A percentile compares a stretch with the other conserved stretches of the same genome.
These are phyloP conservation scores for Drosophila greeni DNA, from an alignment of 2,888 invertebrate genomes.

Conservation along the genomic window DNA sequence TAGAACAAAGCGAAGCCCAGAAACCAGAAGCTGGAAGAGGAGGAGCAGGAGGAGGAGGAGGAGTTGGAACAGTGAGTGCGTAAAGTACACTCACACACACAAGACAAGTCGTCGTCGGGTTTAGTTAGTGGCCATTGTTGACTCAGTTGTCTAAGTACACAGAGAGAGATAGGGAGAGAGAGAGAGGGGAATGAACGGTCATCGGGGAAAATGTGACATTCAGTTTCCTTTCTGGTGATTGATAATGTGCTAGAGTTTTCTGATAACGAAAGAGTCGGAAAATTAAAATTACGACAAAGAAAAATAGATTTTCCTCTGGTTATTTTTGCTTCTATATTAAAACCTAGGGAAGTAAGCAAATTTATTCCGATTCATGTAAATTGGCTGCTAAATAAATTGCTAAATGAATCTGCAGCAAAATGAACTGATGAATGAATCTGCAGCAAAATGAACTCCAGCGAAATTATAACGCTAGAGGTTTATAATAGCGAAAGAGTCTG, in stretches of 20 bases:
- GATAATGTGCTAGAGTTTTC: background rate
- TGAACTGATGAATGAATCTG: too few relatives aligned
- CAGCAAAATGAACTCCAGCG: too few relatives aligned
- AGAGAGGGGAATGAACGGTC: slow-evolving; percentile 1
- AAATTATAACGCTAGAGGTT: too few relatives aligned
- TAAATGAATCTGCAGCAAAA: too few relatives aligned
- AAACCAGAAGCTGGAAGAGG: slow-evolving; percentile 12
- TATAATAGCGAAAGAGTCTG: too few relatives aligned
- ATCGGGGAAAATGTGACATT: slow-evolving; percentile 6
- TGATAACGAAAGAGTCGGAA: background rate
- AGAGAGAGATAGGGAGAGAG: too few relatives aligned
- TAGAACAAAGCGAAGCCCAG: slow-evolving; percentile 17
- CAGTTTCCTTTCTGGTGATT: slow-evolving; percentile 6
- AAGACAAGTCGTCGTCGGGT: background rate
- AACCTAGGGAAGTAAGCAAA: background rate
- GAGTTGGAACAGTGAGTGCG: too few relatives aligned
- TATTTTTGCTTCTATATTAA: background rate
- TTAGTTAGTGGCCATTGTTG: slow-evolving; percentile 4
- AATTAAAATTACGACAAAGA: background rate
- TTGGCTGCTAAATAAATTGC: background rate
- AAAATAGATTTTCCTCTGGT: too few relatives aligned
- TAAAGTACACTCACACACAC: too few relatives aligned
- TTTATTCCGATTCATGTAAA: background rate
- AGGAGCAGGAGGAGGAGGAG: background rate
- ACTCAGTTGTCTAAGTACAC: background rate